Evolutionary conservation across 1,140 invertebrate genomes (phyloP).

Genomic region (Drosophila truncata): DNA sequence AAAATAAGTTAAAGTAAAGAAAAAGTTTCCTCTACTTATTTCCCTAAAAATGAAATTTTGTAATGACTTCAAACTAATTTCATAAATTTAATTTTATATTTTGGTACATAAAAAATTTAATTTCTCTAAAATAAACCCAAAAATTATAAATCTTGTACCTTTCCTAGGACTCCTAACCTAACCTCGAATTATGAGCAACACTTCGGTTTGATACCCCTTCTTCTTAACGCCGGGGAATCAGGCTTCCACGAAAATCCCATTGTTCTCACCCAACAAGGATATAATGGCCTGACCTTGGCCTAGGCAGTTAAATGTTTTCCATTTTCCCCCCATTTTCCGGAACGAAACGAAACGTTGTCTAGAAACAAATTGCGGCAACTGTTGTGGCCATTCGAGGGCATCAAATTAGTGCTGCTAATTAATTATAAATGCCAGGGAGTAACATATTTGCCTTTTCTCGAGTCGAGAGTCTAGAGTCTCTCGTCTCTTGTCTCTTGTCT

Average conservation of each 20-base stretch:
- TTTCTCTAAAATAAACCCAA: not conserved
- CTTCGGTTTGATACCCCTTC: not conserved
- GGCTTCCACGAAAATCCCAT: not conserved
- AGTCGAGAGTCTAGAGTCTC: not conserved
- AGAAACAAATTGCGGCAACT: slow-evolving; percentile 41
- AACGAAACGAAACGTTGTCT: not conserved
- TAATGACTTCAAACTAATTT: not conserved
- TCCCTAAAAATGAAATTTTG: not conserved
- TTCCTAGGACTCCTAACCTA: not conserved
- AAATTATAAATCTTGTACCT: too few species aligned
- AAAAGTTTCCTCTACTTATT: not conserved
- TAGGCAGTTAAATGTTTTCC: slow-evolving; percentile 32
- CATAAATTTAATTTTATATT: not conserved
- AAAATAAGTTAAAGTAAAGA: too few species aligned
- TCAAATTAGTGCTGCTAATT: slow-evolving; percentile 75
- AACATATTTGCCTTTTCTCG: slow-evolving; percentile 21
- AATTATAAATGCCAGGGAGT: slow-evolving; percentile 72
- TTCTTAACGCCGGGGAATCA: not conserved
- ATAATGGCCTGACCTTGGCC: slow-evolving; percentile 38
- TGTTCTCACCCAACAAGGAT: not conserved
- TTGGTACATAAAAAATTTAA: not conserved
- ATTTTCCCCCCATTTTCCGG: slow-evolving; percentile 13
- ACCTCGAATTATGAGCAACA: slow-evolving; percentile 10
- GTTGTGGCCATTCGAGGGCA: slow-evolving; percentile 47
- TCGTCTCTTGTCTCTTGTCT: not conserved